These are phyloP conservation scores for Periplaneta americana DNA, from an alignment of 1,140 invertebrate species.

Conservation along the genomic window DNA sequence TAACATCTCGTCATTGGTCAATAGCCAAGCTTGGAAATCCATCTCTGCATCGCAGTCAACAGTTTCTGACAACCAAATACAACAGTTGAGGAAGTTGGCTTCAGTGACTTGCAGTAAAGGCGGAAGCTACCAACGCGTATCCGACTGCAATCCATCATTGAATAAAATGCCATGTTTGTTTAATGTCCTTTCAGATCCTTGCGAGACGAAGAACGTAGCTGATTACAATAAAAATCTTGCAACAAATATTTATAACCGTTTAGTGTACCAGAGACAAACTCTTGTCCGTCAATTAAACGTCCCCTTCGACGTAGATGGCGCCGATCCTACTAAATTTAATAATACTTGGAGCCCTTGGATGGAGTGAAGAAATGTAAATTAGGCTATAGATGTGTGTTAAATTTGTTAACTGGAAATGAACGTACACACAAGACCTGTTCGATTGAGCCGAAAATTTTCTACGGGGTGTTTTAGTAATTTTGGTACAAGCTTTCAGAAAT, in stretches of 20 bases:
- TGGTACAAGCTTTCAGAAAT: too few species aligned
- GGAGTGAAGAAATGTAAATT: too few species aligned
- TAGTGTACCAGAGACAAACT: not conserved
- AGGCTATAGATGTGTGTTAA: too few species aligned
- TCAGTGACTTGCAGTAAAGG: not conserved
- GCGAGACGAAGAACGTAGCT: not conserved
- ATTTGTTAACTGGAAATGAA: too few species aligned
- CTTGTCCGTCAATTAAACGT: not conserved
- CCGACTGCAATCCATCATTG: not conserved
- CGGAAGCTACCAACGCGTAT: not conserved
- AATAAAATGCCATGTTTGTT: not conserved
- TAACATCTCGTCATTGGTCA: not conserved
- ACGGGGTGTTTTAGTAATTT: too few species aligned
- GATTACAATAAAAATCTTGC: not conserved
- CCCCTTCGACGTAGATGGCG: not conserved
- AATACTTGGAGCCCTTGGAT: not conserved
- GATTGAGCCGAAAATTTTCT: too few species aligned
- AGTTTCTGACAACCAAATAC: not conserved
- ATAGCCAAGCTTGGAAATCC: not conserved
- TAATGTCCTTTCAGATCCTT: not conserved
- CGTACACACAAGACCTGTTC: too few species aligned
- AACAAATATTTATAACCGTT: not conserved
- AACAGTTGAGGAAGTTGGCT: not conserved
- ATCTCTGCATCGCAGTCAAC: not conserved
- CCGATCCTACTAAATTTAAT: not conserved